phyloP scores from a whole-genome alignment of 2,888 invertebrate species.

The Danaus chrysippus region DNA sequence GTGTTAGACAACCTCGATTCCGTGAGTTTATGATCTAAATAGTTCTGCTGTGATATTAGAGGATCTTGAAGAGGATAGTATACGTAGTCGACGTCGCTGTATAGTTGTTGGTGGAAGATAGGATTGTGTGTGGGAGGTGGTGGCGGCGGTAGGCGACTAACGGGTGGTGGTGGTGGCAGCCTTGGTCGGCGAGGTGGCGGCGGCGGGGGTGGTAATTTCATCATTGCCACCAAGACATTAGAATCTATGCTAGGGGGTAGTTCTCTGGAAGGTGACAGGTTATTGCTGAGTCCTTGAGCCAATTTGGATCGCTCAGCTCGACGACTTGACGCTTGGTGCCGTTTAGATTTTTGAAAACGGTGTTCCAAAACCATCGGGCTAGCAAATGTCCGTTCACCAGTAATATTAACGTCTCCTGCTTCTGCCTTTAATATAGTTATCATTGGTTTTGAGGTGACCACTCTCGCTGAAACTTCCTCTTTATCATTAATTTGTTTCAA shows the following conservation, averaged over 20 bases:
- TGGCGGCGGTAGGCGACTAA: slow-evolving; percentile 82
- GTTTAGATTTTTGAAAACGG: slow-evolving; percentile 71
- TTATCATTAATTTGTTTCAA: slow-evolving; percentile 53
- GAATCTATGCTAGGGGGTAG: slow-evolving; percentile 64
- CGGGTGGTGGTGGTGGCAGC: slow-evolving; percentile 83
- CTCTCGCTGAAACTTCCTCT: slow-evolving; percentile 86
- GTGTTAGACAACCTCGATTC: slow-evolving; percentile 82
- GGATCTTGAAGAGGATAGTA: slow-evolving; percentile 95
- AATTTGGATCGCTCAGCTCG: slow-evolving; percentile 81
- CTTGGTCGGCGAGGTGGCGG: slow-evolving; percentile 79
- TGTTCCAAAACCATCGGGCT: slow-evolving; percentile 74
- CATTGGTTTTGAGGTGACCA: slow-evolving; percentile 87
- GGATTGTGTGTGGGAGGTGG: slow-evolving; percentile 89
- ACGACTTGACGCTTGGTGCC: slow-evolving; percentile 76
- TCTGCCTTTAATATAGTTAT: slow-evolving; percentile 88
- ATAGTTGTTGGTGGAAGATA: slow-evolving; percentile 92
- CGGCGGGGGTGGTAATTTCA: slow-evolving; percentile 79
- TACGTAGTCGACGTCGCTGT: slow-evolving; percentile 94
- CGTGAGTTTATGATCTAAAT: slow-evolving; percentile 92
- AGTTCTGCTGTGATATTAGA: slow-evolving; percentile 93
- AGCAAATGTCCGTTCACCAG: slow-evolving; percentile 77
- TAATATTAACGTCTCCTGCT: slow-evolving; percentile 82
- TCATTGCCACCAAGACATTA: slow-evolving; percentile 79
- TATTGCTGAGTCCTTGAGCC: slow-evolving; percentile 67
- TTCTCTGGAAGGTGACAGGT: slow-evolving; percentile 72